A percentile compares a stretch with the other conserved stretches of the same genome.
phyloP scores from a whole-genome alignment of 2,113 vertebrate genomes.

The Ailurus styani region DNA sequence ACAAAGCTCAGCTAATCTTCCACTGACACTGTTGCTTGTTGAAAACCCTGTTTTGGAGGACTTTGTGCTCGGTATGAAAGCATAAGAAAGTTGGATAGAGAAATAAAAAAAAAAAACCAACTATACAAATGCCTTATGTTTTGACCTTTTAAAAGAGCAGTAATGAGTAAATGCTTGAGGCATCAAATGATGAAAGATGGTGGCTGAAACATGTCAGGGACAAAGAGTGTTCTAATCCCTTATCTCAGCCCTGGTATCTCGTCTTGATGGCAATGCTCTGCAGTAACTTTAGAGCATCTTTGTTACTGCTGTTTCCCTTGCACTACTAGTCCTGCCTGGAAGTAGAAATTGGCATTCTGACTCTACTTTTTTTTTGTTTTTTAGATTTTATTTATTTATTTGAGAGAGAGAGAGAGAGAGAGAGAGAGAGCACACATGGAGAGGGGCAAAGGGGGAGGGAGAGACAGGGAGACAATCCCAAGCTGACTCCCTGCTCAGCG shows the following conservation, averaged over 20 bases:
- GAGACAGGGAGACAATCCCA: neutral
- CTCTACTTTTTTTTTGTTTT: neutral
- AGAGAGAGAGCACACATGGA: neutral
- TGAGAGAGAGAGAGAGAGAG: neutral
- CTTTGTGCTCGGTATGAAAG: neutral
- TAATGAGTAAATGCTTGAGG: neutral
- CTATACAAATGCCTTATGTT: neutral
- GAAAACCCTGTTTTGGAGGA: neutral
- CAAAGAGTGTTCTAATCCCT: rapidly evolving
- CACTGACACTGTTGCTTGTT: neutral
- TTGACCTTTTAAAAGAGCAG: neutral
- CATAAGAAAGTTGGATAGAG: neutral
- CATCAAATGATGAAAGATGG: neutral
- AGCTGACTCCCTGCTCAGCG: neutral
- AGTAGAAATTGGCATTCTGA: neutral
- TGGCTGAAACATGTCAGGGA: neutral
- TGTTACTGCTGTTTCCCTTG: neutral
- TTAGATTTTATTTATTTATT: neutral
- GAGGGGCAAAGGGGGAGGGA: neutral
- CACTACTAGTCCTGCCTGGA: neutral
- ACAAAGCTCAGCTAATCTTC: neutral
- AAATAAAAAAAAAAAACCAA: neutral
- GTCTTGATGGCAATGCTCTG: neutral
- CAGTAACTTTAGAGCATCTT: neutral
- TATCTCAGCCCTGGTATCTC: neutral